These are phyloP conservation scores for Pristionchus exspectatus DNA, from an alignment of 2,888 invertebrate genomes.

Conservation along the genomic window DNA sequence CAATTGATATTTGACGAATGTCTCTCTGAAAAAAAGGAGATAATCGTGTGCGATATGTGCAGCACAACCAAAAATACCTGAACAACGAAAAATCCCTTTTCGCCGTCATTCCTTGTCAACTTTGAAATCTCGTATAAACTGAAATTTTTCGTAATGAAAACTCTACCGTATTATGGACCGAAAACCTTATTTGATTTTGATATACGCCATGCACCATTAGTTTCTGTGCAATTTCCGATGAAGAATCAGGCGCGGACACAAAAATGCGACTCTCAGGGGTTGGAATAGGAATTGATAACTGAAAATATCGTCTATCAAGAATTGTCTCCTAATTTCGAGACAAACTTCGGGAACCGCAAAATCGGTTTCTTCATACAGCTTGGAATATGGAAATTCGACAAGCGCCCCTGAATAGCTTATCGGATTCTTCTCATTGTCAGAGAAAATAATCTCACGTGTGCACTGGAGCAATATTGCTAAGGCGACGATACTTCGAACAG, in stretches of 20 bases:
- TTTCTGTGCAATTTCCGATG: background rate
- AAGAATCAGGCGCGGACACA: background rate
- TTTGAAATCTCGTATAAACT: background rate
- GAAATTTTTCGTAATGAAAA: background rate
- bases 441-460: background rate
- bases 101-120: background rate
- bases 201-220: background rate
- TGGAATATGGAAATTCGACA: background rate
- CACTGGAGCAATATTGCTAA: background rate
- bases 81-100: background rate
- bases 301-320: background rate
- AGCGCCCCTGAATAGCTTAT: background rate
- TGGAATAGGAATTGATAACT: background rate
- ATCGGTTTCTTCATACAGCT: background rate
- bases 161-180: no score
- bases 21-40: background rate
- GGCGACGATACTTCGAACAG: background rate
- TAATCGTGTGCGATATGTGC: background rate
- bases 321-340: background rate
- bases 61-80: background rate
- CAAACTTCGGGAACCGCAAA: background rate
- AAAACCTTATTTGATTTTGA: background rate
- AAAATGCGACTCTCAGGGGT: background rate
- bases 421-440: background rate
- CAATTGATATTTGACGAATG: background rate